Evolutionary conservation across 64 coral and sea anemone genomes (phyloP), one percentile per base, ranked within the genome.

Genomic region (Trachythela sp.): DNA sequence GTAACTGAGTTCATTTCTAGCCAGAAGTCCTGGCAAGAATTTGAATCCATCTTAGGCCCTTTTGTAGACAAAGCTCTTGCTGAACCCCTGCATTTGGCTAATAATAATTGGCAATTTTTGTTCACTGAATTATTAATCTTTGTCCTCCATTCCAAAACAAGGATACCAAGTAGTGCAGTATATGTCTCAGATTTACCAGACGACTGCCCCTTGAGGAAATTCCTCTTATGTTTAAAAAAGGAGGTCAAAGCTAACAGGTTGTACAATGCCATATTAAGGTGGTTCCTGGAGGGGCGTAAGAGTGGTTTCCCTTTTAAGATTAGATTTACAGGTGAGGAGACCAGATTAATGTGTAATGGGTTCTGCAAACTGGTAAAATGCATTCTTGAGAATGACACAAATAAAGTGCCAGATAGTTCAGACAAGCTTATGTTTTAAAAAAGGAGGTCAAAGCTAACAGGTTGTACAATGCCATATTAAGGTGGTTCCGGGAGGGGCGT

Each of bases 321-420:
- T 29, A 83, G 88, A 48, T 89, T 91, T 86, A 86, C 84, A 60
- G 84, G 90, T 11, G 68, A 91, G 41, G 83, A 86, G 40, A 70
- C 9, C 4, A 32, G n/a, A 38, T 77, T 70, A 70, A 70, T 77
- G 71, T 77, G 20, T 38, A 77, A 77, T 38, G 71, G 71, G n/a
- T 77, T 77, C 71, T 77, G 71, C 84, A 51, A 91, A 91, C 42
- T 85, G 36, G 37, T 76, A 48, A 33, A 48, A 48, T 9, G 33
- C 52, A 48, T 40, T 70, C 68, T 86, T 86, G 50, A 58, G 40
- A 45, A 45, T 45, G 4, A 45, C 42, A 45, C 42, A 45, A 45
- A 45, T 41, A 43, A 39, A 42, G 30, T 91, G 50, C 83, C 84
- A 91, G 7, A 88, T 77, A 33, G 59, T 72, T 40, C 56, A 33